Evolutionary conservation across 2,113 vertebrate species (phyloP), one percentile per base, ranked within the genome.

Genomic region (Cephalopholis sonnerati): DNA sequence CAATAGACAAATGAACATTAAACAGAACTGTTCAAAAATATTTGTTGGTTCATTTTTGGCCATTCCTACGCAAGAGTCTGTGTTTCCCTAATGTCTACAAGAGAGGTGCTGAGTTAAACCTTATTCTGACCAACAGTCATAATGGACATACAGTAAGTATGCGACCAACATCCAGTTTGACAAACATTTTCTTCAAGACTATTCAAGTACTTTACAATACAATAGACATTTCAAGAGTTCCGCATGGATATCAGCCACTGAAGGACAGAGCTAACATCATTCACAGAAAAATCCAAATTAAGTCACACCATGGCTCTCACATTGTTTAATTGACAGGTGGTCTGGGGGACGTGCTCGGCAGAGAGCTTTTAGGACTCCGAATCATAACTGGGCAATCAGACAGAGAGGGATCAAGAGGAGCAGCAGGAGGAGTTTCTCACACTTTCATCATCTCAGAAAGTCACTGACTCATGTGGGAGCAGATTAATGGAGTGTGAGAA

Each of bases 401-500:
- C 62, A 27, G 74, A 79, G 51, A 22, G 63, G 51, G 58, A 68
- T 71, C 63, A 81, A 70, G 57, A 50, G 25, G 57, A 78, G 36
- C 44, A 36, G 69, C 39, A 32, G 22, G 32, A 81, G n/a, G 36
- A 25, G 41, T 92, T 84, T 81, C 87, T 83, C 66, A 81, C 54
- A 65, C 83, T 92, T 92, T 83, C 89, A 89, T 91, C 91, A 89
- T 78, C 69, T 76, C 27, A 75, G 7, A 69, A 66, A 83, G 73
- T 82, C 74, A 73, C 48, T 11, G 29, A 86, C 59, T 82, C 85
- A 82, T 64, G 48, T 18, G 82, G 78, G 79, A 87, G 71, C 65
- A 78, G 73, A 88, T 70, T 66, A 80, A 74, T 66, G 36, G 57
- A 48, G 68, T 65, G 77, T 54, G 81, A 58, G 73, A 78, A 51